Evolutionary conservation across 2,888 invertebrate genomes (phyloP).

Genomic region (Catonia carolina): DNA sequence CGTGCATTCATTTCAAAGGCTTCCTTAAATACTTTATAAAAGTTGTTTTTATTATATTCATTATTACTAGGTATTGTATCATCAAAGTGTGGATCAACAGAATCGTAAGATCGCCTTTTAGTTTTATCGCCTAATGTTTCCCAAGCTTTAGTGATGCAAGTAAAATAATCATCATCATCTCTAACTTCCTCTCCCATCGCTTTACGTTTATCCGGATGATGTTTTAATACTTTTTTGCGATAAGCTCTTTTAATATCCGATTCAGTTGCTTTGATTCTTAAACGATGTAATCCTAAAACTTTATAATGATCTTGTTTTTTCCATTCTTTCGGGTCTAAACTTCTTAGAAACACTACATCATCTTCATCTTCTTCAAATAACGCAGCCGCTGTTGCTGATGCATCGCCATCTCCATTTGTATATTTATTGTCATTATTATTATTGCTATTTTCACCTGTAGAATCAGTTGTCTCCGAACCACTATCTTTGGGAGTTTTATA

Average conservation of each 20-base stretch:
- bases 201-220: conserved; percentile 98
- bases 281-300: conserved; percentile 80
- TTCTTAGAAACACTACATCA: conserved; percentile 75
- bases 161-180: conserved; percentile 93
- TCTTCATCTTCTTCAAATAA: conserved; percentile 55
- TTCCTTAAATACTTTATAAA: conserved; percentile 38
- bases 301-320: conserved; percentile 47
- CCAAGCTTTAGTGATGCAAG: conserved; percentile 96
- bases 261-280: conserved; percentile 79
- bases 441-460: not conserved
- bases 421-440: conserved; percentile 41
- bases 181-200: conserved; percentile 80
- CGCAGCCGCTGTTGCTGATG: conserved; percentile 40
- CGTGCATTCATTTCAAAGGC: conserved; percentile 71
- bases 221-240: conserved; percentile 77
- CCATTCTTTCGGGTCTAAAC: conserved; percentile 93
- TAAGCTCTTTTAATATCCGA: conserved; percentile 80
- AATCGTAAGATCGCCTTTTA: conserved; percentile 88
- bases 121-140: conserved; percentile 77
- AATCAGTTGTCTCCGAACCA: not conserved
- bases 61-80: conserved; percentile 71
- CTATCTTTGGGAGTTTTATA: not conserved
- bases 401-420: conserved; percentile 46
- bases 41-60: conserved; percentile 54
- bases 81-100: conserved; percentile 91